Evolutionary conservation across 1,140 invertebrate species (phyloP).

Genomic region (Hylyphantes graminicola): DNA sequence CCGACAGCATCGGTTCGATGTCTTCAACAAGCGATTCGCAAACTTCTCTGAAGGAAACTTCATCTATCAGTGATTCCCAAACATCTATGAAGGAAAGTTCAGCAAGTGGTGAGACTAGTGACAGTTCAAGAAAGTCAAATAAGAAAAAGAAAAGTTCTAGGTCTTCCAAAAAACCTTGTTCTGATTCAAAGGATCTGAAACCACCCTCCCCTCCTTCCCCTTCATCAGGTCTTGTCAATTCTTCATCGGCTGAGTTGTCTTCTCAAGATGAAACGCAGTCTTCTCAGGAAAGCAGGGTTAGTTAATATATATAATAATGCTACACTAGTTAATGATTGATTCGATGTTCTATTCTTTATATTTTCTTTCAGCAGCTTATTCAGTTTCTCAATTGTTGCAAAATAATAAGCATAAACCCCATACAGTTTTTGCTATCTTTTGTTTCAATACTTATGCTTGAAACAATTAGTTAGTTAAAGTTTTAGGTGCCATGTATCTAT

Average conservation of each 20-base stretch:
- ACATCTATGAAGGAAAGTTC: constrained; percentile 24
- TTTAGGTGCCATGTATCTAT: too few relatives aligned
- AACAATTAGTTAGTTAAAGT: too few relatives aligned
- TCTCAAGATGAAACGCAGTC: constrained; percentile 39
- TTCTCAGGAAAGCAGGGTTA: constrained; percentile 16
- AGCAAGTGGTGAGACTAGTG: constrained; percentile 2
- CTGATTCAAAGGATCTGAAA: neutral
- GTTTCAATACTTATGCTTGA: too few relatives aligned
- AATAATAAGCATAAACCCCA: too few relatives aligned
- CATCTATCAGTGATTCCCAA: constrained; percentile 10
- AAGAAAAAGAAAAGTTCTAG: constrained; percentile 12
- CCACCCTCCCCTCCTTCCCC: constrained; percentile 45
- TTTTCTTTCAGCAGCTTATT: too few relatives aligned
- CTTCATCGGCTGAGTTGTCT: constrained; percentile 33
- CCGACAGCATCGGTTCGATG: constrained; percentile 34
- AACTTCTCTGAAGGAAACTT: neutral
- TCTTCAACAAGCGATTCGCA: constrained; percentile 28
- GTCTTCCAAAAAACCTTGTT: constrained; percentile 8
- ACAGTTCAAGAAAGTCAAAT: constrained; percentile 11
- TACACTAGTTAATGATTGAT: too few relatives aligned
- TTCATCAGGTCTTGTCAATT: neutral
- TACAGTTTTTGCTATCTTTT: too few relatives aligned
- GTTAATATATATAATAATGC: too few relatives aligned
- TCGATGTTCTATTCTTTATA: too few relatives aligned
- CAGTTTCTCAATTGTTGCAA: too few relatives aligned